A percentile compares a stretch with the other conserved stretches of the same genome.
These are phyloP conservation scores for Chrosomus eos DNA, from an alignment of 2,797 vertebrate genomes.

Conservation along the genomic window DNA sequence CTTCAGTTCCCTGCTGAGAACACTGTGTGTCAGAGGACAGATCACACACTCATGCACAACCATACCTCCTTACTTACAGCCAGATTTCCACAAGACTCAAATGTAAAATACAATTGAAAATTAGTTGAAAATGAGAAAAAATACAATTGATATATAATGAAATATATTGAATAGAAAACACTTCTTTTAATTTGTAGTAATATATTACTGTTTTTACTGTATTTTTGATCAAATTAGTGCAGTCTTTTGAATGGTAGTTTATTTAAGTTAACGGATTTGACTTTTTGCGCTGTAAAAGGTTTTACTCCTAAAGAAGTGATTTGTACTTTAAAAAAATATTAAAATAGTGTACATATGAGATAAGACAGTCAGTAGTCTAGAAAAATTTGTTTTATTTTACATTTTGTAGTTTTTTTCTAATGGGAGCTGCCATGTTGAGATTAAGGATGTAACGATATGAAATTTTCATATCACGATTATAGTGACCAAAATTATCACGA, in stretches of 20 bases:
- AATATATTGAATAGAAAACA: neutral
- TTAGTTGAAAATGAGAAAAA: neutral
- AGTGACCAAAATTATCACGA: too few species aligned
- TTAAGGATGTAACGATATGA: too few species aligned
- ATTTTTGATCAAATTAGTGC: neutral
- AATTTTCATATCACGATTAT: too few species aligned
- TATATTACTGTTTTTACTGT: neutral
- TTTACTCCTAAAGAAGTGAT: neutral
- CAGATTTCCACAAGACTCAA: neutral
- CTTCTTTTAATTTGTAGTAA: neutral
- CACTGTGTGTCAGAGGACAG: conserved; percentile 2
- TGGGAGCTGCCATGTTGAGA: neutral
- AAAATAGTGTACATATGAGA: neutral
- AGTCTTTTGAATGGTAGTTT: neutral
- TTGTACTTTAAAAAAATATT: neutral
- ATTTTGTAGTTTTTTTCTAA: neutral
- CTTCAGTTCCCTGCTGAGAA: conserved; percentile 11
- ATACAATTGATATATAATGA: neutral
- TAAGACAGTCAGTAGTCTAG: neutral
- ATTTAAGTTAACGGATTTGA: neutral
- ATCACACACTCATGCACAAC: conserved; percentile 2
- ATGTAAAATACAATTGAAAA: neutral
- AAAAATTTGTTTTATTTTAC: neutral
- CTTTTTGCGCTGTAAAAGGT: neutral
- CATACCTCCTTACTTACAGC: neutral